Evolutionary conservation across 1,140 invertebrate species (phyloP).

Genomic region (Drosophila bocki): DNA sequence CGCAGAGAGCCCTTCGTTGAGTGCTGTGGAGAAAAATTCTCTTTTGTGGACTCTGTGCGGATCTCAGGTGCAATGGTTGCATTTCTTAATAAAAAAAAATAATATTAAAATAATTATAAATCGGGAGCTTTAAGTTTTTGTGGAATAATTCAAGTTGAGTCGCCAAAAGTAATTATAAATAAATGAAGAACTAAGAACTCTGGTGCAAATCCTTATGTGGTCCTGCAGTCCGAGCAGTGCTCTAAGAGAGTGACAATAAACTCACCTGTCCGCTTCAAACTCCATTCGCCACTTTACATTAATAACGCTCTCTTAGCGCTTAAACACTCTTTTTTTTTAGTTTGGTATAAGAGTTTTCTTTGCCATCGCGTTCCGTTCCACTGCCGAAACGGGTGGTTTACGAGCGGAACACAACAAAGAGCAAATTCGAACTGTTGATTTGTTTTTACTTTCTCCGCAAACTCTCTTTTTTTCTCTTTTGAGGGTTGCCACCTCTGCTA

Average conservation of each 20-base stretch:
- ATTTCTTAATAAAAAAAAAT: neutral
- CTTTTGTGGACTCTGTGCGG: conserved; percentile 47
- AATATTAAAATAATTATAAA: neutral
- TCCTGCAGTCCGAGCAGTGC: neutral
- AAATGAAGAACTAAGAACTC: rapidly evolving
- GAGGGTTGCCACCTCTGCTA: neutral
- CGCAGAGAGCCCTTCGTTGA: conserved; percentile 29
- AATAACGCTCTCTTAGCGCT: conserved; percentile 9
- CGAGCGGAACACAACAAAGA: conserved; percentile 67
- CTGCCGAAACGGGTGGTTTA: conserved; percentile 14
- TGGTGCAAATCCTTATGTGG: neutral
- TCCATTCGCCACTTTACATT: conserved; percentile 1
- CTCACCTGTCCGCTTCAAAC: conserved; percentile 19
- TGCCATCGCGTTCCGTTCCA: neutral
- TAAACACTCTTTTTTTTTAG: neutral
- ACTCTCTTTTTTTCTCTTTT: conserved; percentile 1
- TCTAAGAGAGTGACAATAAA: conserved; percentile 1
- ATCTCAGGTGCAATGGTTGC: conserved; percentile 10
- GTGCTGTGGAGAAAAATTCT: conserved; percentile 4
- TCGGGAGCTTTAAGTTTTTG: neutral
- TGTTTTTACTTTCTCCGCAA: conserved; percentile 41
- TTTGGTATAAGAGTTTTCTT: conserved; percentile 60
- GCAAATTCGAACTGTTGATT: conserved; percentile 70
- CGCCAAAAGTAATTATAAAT: too few relatives aligned
- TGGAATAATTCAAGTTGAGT: neutral